These are phyloP conservation scores for Chondrilla cf. caribensis DNA, from an alignment of 37 sponge, comb jelly and placozoan genomes.

Conservation along the genomic window DNA sequence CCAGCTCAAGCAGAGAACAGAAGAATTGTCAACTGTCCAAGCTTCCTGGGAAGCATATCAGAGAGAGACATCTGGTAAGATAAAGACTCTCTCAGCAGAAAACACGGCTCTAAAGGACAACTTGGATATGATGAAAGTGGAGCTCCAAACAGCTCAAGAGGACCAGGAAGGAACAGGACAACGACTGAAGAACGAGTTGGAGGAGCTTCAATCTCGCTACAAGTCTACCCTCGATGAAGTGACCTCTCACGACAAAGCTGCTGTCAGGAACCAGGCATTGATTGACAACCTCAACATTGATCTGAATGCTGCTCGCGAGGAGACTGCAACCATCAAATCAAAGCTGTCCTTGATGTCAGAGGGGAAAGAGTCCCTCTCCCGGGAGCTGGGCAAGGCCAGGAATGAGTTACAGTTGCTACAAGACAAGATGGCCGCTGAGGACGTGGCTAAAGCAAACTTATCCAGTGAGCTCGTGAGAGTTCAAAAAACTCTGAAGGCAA, in stretches of 20 bases:
- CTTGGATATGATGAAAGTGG: background rate
- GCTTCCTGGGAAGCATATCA: background rate
- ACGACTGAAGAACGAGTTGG: background rate
- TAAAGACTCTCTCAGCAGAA: background rate
- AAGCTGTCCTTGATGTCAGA: background rate
- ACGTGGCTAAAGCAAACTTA: background rate
- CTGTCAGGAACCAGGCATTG: background rate
- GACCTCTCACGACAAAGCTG: background rate
- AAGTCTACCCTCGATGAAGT: background rate
- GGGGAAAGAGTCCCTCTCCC: background rate
- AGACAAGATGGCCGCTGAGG: background rate
- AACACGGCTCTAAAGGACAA: background rate
- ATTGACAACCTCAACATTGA: background rate
- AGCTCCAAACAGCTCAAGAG: background rate
- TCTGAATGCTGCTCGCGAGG: background rate
- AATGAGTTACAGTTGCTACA: background rate
- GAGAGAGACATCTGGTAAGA: background rate
- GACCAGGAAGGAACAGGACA: background rate
- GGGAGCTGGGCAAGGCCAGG: background rate
- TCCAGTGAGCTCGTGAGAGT: background rate
- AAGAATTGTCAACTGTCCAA: background rate
- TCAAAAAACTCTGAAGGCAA: background rate
- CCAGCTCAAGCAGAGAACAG: background rate
- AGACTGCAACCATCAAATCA: background rate
- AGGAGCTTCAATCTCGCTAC: background rate